A percentile compares a stretch with the other conserved stretches of the same genome.
These are phyloP conservation scores for Cantharis lateralis DNA, from an alignment of 2,888 invertebrate species.

Conservation along the genomic window DNA sequence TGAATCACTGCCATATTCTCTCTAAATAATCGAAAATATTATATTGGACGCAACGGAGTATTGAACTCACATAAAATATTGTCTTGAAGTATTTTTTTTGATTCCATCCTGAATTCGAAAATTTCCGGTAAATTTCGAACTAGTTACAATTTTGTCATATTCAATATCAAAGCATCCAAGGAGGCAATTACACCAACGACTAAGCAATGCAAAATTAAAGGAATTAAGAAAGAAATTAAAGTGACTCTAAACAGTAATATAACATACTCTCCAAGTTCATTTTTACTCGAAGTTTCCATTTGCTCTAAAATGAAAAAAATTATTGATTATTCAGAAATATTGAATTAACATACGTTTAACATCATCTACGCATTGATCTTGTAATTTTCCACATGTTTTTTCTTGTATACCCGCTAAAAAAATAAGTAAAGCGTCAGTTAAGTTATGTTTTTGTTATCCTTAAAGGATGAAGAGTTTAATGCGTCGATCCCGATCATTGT, in stretches of 20 bases:
- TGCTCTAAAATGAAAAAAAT: not conserved
- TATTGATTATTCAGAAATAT: not conserved
- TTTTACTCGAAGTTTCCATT: not conserved
- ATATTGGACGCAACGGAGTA: not conserved
- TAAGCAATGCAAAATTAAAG: not conserved
- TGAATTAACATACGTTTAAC: not conserved
- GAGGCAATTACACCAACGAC: slow-evolving; percentile 63
- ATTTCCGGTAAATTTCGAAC: slow-evolving; percentile 36
- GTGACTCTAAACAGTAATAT: not conserved
- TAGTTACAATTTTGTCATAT: slow-evolving; percentile 58
- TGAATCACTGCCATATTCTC: slow-evolving; percentile 71
- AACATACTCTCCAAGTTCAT: not conserved
- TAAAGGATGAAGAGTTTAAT: too few relatives aligned
- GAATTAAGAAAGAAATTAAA: not conserved
- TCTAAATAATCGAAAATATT: slow-evolving; percentile 53
- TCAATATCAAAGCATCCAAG: slow-evolving; percentile 79
- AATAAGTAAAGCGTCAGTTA: too few relatives aligned
- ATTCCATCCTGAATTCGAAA: slow-evolving; percentile 34
- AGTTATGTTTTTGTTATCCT: too few relatives aligned
- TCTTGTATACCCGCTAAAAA: not conserved
- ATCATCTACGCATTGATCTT: not conserved
- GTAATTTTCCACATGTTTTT: not conserved
- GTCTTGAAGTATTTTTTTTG: slow-evolving; percentile 31
- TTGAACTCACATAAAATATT: slow-evolving; percentile 43
- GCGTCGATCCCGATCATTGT: too few relatives aligned